A percentile compares a stretch with the other conserved stretches of the same genome.
These are phyloP conservation scores for Phortica okadai DNA, from an alignment of 2,888 invertebrate genomes.

Conservation along the genomic window DNA sequence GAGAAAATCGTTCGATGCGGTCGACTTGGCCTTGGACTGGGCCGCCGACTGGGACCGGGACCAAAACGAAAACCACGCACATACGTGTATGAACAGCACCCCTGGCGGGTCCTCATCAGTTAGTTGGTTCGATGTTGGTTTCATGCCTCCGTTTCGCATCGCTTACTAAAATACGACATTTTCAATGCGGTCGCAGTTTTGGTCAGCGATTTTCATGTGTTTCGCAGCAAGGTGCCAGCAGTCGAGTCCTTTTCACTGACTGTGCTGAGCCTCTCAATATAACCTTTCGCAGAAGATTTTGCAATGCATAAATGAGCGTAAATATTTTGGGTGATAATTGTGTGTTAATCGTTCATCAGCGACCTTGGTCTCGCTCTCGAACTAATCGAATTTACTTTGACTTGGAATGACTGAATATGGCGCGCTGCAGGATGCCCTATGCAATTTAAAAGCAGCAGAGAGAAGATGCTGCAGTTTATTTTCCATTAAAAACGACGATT, in stretches of 20 bases:
- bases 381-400: slow-evolving; percentile 42
- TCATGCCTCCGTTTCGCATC: slow-evolving; percentile 62
- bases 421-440: slow-evolving; percentile 31
- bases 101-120: neutral
- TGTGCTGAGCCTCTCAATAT: neutral
- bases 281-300: slow-evolving; percentile 56
- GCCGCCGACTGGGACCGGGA: slow-evolving; percentile 3
- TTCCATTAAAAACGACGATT: no score
- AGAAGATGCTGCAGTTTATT: no score
- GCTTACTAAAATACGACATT: slow-evolving; percentile 24
- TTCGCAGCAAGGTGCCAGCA: slow-evolving; percentile 65
- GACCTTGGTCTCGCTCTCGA: slow-evolving; percentile 57
- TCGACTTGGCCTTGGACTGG: slow-evolving; percentile 40
- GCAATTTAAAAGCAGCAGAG: no score
- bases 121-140: slow-evolving; percentile 48
- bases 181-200: slow-evolving; percentile 62
- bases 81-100: neutral
- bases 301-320: slow-evolving; percentile 45
- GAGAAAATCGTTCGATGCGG: no score
- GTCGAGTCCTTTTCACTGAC: slow-evolving; percentile 29
- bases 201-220: slow-evolving; percentile 61
- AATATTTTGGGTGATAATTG: slow-evolving; percentile 73
- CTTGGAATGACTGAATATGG: slow-evolving; percentile 32
- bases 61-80: slow-evolving; percentile 9
- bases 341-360: slow-evolving; percentile 67